phyloP scores from a whole-genome alignment of 2,888 invertebrate genomes.

The Eilema sororculum region DNA sequence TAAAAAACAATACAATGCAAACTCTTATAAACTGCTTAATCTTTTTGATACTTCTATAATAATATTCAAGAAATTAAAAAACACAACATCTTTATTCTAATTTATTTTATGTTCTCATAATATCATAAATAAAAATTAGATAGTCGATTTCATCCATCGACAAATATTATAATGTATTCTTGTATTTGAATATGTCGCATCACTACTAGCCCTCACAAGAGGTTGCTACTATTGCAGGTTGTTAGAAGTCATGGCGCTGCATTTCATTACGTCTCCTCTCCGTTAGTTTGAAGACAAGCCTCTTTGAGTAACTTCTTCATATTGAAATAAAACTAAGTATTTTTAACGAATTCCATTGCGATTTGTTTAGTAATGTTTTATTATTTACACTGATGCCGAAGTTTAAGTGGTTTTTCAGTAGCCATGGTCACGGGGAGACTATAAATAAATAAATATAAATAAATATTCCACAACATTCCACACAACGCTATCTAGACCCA shows the following conservation, averaged over 20 bases:
- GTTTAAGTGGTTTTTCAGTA: not conserved
- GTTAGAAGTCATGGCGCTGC: conserved; percentile 46
- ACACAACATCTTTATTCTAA: conserved; percentile 35
- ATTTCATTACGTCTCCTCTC: conserved; percentile 47
- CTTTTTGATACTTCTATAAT: conserved; percentile 19
- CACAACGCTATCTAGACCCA: too few species aligned
- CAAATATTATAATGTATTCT: conserved; percentile 38
- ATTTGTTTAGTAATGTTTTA: not conserved
- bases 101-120: conserved; percentile 26
- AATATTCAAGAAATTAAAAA: conserved; percentile 33
- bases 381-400: not conserved
- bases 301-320: not conserved
- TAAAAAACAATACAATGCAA: too few species aligned
- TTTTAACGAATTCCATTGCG: too few species aligned
- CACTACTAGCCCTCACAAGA: conserved; percentile 69
- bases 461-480: too few species aligned
- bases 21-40: conserved; percentile 7
- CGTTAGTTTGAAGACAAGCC: conserved; percentile 10
- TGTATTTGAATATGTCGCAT: conserved; percentile 58
- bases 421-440: too few species aligned
- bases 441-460: too few species aligned
- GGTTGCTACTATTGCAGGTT: conserved; percentile 55
- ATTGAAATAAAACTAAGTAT: too few species aligned
- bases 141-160: conserved; percentile 34
- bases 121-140: conserved; percentile 24